Percentiles rank a stretch among this genome's conserved stretches.
These are phyloP conservation scores for Crypturellus undulatus DNA, from an alignment of 2,113 vertebrate genomes.

Conservation along the genomic window DNA sequence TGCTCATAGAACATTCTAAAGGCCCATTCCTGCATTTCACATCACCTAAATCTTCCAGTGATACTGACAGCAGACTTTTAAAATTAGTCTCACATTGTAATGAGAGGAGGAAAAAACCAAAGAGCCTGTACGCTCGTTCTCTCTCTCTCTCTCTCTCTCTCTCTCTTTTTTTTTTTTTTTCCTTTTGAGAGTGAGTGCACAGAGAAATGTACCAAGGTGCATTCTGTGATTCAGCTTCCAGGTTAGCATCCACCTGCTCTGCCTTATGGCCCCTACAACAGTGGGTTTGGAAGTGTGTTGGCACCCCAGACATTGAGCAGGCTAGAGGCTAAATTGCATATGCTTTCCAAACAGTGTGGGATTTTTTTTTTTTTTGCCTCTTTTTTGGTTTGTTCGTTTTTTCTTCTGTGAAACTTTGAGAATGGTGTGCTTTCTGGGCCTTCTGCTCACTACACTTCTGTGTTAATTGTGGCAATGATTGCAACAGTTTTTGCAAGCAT, in stretches of 20 bases:
- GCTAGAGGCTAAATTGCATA: not conserved
- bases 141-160: not conserved
- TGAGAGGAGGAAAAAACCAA: constrained; percentile 18
- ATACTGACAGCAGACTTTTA: constrained; percentile 39
- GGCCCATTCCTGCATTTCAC: constrained; percentile 38
- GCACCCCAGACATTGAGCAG: not conserved
- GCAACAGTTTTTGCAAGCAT: not conserved
- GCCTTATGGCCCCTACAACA: not conserved
- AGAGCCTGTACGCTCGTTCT: not conserved
- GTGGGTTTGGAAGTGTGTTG: not conserved
- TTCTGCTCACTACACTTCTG: not conserved
- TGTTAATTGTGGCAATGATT: not conserved
- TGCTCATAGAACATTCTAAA: constrained; percentile 50
- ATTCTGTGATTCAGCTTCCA: not conserved
- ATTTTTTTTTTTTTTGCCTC: too few relatives aligned
- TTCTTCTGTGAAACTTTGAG: not conserved
- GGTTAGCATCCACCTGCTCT: not conserved
- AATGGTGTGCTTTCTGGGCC: not conserved
- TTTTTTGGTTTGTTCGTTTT: too few relatives aligned
- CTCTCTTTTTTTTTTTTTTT: too few relatives aligned
- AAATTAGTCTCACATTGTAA: constrained; percentile 38
- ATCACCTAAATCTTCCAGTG: constrained; percentile 21
- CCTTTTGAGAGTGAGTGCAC: not conserved
- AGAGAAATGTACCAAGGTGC: not conserved
- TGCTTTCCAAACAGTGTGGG: not conserved